phyloP scores from a whole-genome alignment of 2,113 vertebrate genomes.

The Cephalopholis sonnerati region DNA sequence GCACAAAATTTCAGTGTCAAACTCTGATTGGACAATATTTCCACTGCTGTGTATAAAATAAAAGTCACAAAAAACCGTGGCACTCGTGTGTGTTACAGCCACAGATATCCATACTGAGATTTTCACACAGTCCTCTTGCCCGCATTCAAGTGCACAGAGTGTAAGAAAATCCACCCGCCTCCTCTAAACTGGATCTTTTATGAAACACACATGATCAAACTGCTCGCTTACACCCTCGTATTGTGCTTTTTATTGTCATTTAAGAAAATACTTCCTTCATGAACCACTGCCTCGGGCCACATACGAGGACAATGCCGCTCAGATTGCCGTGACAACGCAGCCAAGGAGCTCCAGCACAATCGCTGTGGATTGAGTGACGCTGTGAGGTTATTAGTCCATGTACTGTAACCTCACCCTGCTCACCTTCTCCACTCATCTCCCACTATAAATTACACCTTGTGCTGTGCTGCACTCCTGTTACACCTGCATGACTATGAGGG shows the following conservation, averaged over 20 bases:
- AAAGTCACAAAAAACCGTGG: constrained; percentile 9
- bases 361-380: constrained; percentile 77
- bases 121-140: constrained; percentile 57
- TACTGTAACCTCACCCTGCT: constrained; percentile 74
- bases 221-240: constrained; percentile 70
- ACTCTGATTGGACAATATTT: not conserved
- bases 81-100: constrained; percentile 3
- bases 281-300: constrained; percentile 62
- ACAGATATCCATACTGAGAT: constrained; percentile 27
- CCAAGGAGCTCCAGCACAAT: constrained; percentile 65
- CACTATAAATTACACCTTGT: constrained; percentile 58
- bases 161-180: constrained; percentile 51
- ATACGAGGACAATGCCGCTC: constrained; percentile 60
- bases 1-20: constrained; percentile 21
- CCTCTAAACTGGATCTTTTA: constrained; percentile 68
- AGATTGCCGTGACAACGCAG: constrained; percentile 64
- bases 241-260: constrained; percentile 82
- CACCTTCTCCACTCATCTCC: constrained; percentile 44
- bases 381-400: constrained; percentile 73
- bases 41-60: not conserved
- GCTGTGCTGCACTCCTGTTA: constrained; percentile 51
- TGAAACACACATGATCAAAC: constrained; percentile 76
- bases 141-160: constrained; percentile 22
- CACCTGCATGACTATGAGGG: constrained; percentile 28
- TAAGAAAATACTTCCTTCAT: constrained; percentile 79